phyloP scores from a whole-genome alignment of 2,888 invertebrate species.

The Rhodophaea formosa region DNA sequence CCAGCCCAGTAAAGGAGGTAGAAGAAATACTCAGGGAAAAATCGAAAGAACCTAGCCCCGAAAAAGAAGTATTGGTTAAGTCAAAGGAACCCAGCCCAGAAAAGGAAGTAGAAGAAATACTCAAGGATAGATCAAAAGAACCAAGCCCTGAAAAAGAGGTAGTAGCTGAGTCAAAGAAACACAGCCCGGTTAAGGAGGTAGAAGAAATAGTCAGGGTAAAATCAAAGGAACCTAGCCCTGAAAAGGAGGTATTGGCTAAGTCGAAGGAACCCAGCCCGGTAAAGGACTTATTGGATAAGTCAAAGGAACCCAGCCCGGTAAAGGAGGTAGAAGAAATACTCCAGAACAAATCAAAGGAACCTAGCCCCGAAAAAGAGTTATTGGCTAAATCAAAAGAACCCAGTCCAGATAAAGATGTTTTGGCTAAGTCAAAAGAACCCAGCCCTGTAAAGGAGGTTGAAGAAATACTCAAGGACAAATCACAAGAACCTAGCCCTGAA shows the following conservation, averaged over 20 bases:
- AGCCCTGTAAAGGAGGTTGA: neutral
- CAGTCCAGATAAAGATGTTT: neutral
- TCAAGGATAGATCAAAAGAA: neutral
- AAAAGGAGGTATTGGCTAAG: neutral
- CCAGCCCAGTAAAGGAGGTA: conserved; percentile 22
- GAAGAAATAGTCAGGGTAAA: neutral
- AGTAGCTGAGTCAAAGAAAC: neutral
- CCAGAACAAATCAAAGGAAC: neutral
- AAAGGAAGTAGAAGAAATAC: conserved; percentile 1
- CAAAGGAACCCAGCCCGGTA: neutral
- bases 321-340: no score
- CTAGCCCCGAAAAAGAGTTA: conserved; percentile 19
- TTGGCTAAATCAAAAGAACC: neutral
- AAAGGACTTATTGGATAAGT: neutral
- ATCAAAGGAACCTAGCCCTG: conserved; percentile 1
- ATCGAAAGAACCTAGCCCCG: conserved; percentile 11
- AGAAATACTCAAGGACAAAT: conserved; percentile 12
- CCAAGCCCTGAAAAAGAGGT: conserved; percentile 21
- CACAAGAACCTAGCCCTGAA: conserved; percentile 15
- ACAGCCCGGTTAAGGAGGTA: neutral
- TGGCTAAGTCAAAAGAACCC: neutral
- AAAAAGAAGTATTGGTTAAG: conserved; percentile 12
- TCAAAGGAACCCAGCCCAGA: conserved; percentile 15
- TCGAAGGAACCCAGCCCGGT: conserved; percentile 16
- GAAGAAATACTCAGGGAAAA: no score